Evolutionary conservation across 2,113 vertebrate genomes (phyloP).

Genomic region (Poeciliopsis turrubarensis): DNA sequence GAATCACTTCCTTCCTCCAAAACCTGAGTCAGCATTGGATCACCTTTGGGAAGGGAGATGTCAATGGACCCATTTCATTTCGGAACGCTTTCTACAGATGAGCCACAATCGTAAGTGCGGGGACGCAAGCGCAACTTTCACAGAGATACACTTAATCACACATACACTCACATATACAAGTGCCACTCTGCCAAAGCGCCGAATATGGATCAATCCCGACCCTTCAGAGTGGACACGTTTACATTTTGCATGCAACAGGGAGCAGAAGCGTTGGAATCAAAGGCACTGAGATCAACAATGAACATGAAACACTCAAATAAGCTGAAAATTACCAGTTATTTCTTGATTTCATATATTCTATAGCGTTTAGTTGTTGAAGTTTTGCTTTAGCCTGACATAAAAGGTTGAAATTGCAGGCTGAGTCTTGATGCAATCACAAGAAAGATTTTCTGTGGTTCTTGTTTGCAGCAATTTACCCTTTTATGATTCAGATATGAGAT

Average conservation of each 20-base stretch:
- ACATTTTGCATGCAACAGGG: constrained; percentile 20
- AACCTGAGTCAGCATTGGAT: constrained; percentile 63
- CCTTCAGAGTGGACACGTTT: constrained; percentile 6
- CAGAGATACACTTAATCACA: constrained; percentile 13
- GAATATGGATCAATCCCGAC: constrained; percentile 33
- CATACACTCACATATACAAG: constrained; percentile 16
- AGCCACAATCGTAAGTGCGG: constrained; percentile 2
- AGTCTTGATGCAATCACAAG: too few species aligned
- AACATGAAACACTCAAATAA: neutral
- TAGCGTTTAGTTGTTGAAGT: too few species aligned
- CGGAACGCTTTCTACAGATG: constrained; percentile 34
- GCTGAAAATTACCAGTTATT: neutral
- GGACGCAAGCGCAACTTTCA: constrained; percentile 8
- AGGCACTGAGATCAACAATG: constrained; percentile 1
- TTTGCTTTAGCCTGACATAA: too few species aligned
- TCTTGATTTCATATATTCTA: neutral
- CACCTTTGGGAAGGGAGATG: constrained; percentile 37
- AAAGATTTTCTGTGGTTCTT: too few species aligned
- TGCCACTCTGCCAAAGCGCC: constrained; percentile 5
- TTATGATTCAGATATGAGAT: too few species aligned
- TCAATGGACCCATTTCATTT: constrained; percentile 67
- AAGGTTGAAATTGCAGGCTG: too few species aligned
- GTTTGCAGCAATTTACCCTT: too few species aligned
- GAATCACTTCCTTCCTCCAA: constrained; percentile 32
- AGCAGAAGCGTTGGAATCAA: constrained; percentile 35